Evolutionary conservation across 64 coral and sea anemone genomes (phyloP).

Genomic region (Montipora cactus): DNA sequence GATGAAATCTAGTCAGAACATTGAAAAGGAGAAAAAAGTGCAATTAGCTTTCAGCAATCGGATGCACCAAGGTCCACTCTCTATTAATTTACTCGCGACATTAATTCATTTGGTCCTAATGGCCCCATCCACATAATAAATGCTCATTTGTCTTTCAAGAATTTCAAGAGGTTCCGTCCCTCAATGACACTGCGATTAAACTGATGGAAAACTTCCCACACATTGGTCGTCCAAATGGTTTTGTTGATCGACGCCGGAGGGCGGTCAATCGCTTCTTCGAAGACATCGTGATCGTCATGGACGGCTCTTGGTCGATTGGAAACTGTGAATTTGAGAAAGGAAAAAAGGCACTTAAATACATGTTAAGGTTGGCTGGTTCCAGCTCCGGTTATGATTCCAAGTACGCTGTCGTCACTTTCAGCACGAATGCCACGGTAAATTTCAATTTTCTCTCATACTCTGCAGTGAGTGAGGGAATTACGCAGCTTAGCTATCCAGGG

Average conservation of each 20-base stretch:
- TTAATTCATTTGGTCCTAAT: no score
- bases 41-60: no score
- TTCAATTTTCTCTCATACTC: conserved; percentile 47
- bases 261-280: no score
- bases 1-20: no score
- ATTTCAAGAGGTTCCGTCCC: no score
- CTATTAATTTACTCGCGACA: no score
- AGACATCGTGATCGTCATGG: conserved; percentile 47
- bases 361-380: background rate
- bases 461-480: background rate
- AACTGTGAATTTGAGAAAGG: conserved; percentile 31
- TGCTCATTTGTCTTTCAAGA: no score
- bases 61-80: no score
- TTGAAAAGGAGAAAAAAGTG: no score
- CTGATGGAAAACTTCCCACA: background rate
- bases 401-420: conserved; percentile 41
- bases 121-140: no score
- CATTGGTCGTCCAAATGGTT: background rate
- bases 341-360: conserved; percentile 23
- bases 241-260: background rate
- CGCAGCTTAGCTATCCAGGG: background rate
- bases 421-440: background rate
- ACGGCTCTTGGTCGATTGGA: conserved; percentile 41
- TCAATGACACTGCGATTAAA: no score
- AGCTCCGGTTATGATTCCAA: background rate